phyloP scores from a whole-genome alignment of 2,113 vertebrate genomes.

The Microtus oregoni region DNA sequence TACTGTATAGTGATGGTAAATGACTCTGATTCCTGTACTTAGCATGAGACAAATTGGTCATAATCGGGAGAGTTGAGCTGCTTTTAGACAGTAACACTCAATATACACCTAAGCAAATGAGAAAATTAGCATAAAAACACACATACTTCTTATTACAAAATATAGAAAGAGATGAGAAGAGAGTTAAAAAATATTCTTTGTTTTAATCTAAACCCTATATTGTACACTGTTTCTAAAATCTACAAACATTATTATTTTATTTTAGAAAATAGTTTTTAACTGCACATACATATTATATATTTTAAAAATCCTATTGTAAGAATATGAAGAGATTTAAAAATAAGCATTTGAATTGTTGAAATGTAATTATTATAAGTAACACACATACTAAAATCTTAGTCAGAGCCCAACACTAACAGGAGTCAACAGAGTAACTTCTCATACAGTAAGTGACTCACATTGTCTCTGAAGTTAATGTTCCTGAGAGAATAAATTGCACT shows the following conservation, averaged over 20 bases:
- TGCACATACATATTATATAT: not conserved
- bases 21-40: not conserved
- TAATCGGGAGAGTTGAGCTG: not conserved
- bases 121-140: not conserved
- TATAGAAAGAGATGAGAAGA: not conserved
- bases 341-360: slow-evolving; percentile 6
- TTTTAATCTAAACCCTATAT: not conserved
- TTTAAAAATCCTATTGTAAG: not conserved
- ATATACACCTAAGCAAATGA: not conserved
- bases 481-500: slow-evolving; percentile 71
- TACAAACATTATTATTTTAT: not conserved
- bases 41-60: not conserved
- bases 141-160: not conserved
- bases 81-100: not conserved
- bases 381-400: slow-evolving; percentile 32
- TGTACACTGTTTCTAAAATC: not conserved
- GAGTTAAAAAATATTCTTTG: not conserved
- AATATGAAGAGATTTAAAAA: slow-evolving; percentile 31
- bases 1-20: not conserved
- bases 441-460: slow-evolving; percentile 23
- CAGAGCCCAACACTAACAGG: slow-evolving; percentile 9
- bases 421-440: slow-evolving; percentile 48
- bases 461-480: slow-evolving; percentile 50
- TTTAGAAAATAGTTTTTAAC: not conserved
- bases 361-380: slow-evolving; percentile 45